These are phyloP conservation scores for Dynastes grantii DNA, from an alignment of 2,888 invertebrate species.

Conservation along the genomic window DNA sequence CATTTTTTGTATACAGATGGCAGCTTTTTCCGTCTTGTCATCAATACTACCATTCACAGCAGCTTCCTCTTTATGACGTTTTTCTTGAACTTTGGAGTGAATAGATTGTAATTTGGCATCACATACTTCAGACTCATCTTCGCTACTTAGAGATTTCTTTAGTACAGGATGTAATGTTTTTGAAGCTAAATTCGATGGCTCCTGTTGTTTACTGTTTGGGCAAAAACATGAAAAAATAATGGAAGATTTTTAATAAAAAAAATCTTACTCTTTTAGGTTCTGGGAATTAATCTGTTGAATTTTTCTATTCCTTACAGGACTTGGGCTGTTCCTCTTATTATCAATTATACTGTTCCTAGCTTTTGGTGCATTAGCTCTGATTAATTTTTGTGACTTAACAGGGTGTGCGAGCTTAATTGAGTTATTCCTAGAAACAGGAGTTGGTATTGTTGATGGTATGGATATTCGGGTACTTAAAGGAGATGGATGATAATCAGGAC, in stretches of 20 bases:
- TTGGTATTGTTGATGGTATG: conserved; percentile 56
- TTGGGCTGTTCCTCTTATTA: conserved; percentile 60
- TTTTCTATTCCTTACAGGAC: conserved; percentile 61
- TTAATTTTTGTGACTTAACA: conserved; percentile 44
- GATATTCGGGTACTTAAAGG: conserved; percentile 60
- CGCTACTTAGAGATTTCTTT: conserved; percentile 70
- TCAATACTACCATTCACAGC: conserved; percentile 63
- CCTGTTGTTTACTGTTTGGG: conserved; percentile 39
- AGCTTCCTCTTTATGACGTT: conserved; percentile 63
- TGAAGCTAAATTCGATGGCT: conserved; percentile 21
- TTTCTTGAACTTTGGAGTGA: conserved; percentile 75
- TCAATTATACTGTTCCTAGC: conserved; percentile 53
- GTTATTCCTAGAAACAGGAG: conserved; percentile 52
- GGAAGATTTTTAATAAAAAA: not conserved
- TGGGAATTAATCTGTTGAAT: conserved; percentile 48
- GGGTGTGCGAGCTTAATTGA: conserved; percentile 60
- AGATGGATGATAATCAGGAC: conserved; percentile 80
- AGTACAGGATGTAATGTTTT: conserved; percentile 62
- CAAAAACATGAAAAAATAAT: not conserved
- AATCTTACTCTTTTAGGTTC: conserved; percentile 51
- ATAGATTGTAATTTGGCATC: conserved; percentile 80
- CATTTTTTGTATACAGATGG: conserved; percentile 87
- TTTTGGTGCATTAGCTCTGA: conserved; percentile 52
- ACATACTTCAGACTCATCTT: conserved; percentile 80
- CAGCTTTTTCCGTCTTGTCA: conserved; percentile 74